A percentile compares a stretch with the other conserved stretches of the same genome.
Evolutionary conservation across 2,888 invertebrate genomes (phyloP).

Genomic region (Meiosimyza decipiens): DNA sequence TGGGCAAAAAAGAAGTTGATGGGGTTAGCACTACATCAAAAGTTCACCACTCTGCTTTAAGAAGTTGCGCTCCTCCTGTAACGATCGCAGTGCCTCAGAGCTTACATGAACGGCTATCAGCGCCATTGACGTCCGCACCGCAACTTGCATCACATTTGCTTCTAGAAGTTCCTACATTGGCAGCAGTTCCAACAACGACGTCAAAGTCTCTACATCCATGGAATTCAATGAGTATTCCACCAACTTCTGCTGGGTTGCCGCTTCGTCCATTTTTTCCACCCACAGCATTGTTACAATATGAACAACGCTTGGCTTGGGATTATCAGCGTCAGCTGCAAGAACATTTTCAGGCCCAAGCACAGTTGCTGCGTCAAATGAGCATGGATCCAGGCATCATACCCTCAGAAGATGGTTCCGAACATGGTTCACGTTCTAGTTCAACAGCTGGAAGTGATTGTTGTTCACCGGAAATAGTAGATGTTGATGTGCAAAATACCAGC

Average conservation of each 20-base stretch:
- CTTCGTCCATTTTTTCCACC: constrained; percentile 66
- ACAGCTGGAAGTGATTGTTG: constrained; percentile 78
- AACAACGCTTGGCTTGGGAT: constrained; percentile 72
- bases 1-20: constrained; percentile 73
- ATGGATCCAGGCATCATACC: constrained; percentile 65
- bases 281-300: constrained; percentile 72
- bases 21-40: background rate
- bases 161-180: background rate
- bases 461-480: constrained; percentile 69
- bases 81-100: constrained; percentile 29
- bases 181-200: constrained; percentile 17
- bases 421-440: constrained; percentile 74
- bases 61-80: background rate
- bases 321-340: constrained; percentile 71
- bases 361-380: constrained; percentile 69
- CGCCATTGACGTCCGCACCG: constrained; percentile 2
- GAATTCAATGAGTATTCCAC: constrained; percentile 72
- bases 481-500: constrained; percentile 66
- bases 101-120: background rate
- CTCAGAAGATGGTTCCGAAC: constrained; percentile 77
- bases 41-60: background rate
- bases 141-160: constrained; percentile 35
- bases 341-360: constrained; percentile 69
- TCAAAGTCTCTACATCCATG: constrained; percentile 72
- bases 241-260: constrained; percentile 60